Evolutionary conservation across 2,113 vertebrate species (phyloP), one percentile per base, ranked within the genome.

Genomic region (Antigone vipio): DNA sequence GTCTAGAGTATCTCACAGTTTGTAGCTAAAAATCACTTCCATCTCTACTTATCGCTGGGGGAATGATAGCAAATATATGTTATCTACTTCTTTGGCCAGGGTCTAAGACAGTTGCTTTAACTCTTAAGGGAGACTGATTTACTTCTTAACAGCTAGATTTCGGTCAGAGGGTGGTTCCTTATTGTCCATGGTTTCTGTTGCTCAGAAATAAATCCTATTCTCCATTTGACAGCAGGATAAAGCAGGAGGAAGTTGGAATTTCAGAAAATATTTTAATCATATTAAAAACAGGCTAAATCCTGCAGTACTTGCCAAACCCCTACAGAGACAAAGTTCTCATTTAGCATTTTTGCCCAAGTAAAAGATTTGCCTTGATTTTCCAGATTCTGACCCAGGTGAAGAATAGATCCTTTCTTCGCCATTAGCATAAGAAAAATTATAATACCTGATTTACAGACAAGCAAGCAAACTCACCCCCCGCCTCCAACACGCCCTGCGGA

Each of bases 11-110:
- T 71, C 58, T 92, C 68, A 73, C 4, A 30, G 58, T 89, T 49
- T 91, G 68, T 21, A 95, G 52, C 55, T 92, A 79, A 96, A 95
- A 93, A 79, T 81, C 71, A 78, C 47, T 91, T 96, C 90, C 64
- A 91, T 87, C 62, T 94, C 92, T 82, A 86, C 47, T 86, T 86
- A 85, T 60, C 56, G 34, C 38, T 73, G 13, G 81, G 78, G 88
- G 75, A 86, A 91, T 89, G 34, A 26, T 84, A 97, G 60, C 62
- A 93, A 82, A 74, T 81, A 86, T 34, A 77, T 27, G 52, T 69
- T 85, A 78, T 79, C 71, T 87, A 27, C 15, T 75, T 67, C 35
- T 93, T 88, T 89, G 86, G 79, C 76, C 92, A 94, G 73, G 29
- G 34, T 85, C 76, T 93, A 79, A 92, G 60, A 77, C 20, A 73